Conservation (phyloP, 2,113 vertebrate genomes). For the Coryphaenoides rupestris region DNA sequence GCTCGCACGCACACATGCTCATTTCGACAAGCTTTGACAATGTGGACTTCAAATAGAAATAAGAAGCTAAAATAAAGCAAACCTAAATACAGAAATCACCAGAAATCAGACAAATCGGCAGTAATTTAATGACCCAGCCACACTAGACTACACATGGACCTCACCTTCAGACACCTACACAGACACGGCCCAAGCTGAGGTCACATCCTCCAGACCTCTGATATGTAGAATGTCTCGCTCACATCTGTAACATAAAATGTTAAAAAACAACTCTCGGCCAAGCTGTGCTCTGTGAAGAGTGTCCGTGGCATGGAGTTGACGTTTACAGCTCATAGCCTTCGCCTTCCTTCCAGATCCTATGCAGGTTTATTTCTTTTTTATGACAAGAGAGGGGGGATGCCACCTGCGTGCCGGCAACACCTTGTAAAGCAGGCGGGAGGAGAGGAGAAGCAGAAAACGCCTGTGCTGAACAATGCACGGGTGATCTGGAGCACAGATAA, state of each 20-base stretch:
- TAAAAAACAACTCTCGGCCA: too few relatives aligned
- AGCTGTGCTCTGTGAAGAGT: too few relatives aligned
- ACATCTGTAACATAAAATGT: constrained; percentile 4
- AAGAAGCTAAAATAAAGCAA: too few relatives aligned
- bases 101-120: too few relatives aligned
- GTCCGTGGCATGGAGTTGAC: constrained; percentile 29
- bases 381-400: constrained; percentile 49
- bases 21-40: too few relatives aligned
- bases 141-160: too few relatives aligned
- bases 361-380: too few relatives aligned
- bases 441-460: constrained; percentile 32
- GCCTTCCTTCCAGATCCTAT: constrained; percentile 45
- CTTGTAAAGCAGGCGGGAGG: constrained; percentile 49
- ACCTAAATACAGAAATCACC: too few relatives aligned
- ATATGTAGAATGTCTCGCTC: constrained; percentile 42
- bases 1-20: too few relatives aligned
- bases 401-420: constrained; percentile 60
- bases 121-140: too few relatives aligned
- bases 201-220: constrained; percentile 12
- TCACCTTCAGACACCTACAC: too few relatives aligned
- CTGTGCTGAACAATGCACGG: neutral
- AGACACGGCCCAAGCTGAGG: neutral
- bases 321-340: constrained; percentile 49
- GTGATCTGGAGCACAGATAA: neutral
- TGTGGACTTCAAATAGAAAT: too few relatives aligned